Evolutionary conservation across 2,888 invertebrate genomes (phyloP).

Genomic region (Pollenia griseotomentosa): DNA sequence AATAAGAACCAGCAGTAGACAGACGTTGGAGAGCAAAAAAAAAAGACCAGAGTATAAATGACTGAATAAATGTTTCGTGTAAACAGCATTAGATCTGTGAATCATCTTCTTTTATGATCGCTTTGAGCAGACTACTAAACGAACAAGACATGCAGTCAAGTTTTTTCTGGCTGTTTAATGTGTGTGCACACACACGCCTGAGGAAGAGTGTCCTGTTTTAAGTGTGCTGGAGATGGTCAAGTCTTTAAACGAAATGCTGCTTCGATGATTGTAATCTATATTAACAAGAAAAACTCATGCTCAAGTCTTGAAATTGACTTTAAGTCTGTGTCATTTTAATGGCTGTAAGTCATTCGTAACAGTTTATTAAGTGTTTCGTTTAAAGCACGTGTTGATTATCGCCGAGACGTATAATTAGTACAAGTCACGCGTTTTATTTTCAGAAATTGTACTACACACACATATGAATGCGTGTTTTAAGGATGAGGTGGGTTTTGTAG

Average conservation of each 20-base stretch:
- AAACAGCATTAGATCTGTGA: constrained; percentile 65
- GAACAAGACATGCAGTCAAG: not conserved
- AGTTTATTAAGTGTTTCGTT: constrained; percentile 56
- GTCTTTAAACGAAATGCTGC: constrained; percentile 43
- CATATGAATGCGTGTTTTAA: constrained; percentile 1
- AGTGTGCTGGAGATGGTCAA: constrained; percentile 27
- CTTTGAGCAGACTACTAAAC: constrained; percentile 2
- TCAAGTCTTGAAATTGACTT: constrained; percentile 38
- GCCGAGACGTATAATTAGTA: constrained; percentile 79
- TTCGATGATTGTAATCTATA: constrained; percentile 80
- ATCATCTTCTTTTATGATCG: constrained; percentile 66
- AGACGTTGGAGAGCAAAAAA: constrained; percentile 5
- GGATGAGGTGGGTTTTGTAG: constrained; percentile 25
- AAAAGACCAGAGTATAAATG: constrained; percentile 4
- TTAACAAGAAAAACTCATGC: constrained; percentile 77
- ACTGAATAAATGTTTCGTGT: constrained; percentile 63
- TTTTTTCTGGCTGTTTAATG: constrained; percentile 46
- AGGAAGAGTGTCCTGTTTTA: constrained; percentile 32
- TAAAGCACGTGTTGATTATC: constrained; percentile 73
- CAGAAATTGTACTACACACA: constrained; percentile 1
- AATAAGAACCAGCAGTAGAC: constrained; percentile 58
- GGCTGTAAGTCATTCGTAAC: constrained; percentile 47
- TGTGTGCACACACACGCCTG: constrained; percentile 34
- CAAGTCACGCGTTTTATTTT: constrained; percentile 79
- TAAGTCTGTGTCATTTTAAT: constrained; percentile 62